phyloP scores from a whole-genome alignment of 2,113 vertebrate genomes.

The Prionailurus bengalensis region DNA sequence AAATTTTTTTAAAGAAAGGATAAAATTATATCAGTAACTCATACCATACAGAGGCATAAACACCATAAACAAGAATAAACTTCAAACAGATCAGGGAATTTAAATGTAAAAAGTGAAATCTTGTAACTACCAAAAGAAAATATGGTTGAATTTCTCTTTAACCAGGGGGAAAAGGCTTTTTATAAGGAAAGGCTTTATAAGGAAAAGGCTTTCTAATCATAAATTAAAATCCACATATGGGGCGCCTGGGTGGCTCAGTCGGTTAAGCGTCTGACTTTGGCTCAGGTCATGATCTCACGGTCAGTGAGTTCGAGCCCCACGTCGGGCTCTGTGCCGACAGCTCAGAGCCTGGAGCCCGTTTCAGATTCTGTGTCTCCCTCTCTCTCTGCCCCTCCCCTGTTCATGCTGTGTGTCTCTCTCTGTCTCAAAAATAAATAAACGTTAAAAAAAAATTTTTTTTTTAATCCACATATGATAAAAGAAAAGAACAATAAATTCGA shows the following conservation, averaged over 20 bases:
- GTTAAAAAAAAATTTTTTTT: too few species aligned
- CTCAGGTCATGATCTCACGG: too few species aligned
- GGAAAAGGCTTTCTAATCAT: neutral
- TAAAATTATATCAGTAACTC: constrained; percentile 47
- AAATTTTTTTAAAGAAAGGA: neutral
- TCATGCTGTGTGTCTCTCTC: too few species aligned
- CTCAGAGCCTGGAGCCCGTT: too few species aligned
- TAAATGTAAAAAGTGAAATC: constrained; percentile 20
- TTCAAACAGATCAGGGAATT: neutral
- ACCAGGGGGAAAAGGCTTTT: neutral
- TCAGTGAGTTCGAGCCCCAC: too few species aligned
- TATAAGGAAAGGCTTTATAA: neutral
- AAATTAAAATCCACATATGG: constrained; percentile 1
- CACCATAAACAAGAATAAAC: neutral
- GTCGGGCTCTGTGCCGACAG: too few species aligned
- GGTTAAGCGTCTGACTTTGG: too few species aligned
- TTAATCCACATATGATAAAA: neutral
- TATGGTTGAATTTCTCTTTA: neutral
- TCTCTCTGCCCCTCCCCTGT: too few species aligned
- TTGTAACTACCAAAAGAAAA: constrained; percentile 43
- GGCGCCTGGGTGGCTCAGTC: too few species aligned
- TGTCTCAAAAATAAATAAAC: too few species aligned
- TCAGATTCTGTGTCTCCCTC: too few species aligned
- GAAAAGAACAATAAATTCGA: neutral
- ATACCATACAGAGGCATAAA: neutral